Percentiles rank a stretch among this genome's conserved stretches.
These are phyloP conservation scores for Telmatochromis bifrenatus DNA, from an alignment of 2,113 vertebrate species.

Conservation along the genomic window DNA sequence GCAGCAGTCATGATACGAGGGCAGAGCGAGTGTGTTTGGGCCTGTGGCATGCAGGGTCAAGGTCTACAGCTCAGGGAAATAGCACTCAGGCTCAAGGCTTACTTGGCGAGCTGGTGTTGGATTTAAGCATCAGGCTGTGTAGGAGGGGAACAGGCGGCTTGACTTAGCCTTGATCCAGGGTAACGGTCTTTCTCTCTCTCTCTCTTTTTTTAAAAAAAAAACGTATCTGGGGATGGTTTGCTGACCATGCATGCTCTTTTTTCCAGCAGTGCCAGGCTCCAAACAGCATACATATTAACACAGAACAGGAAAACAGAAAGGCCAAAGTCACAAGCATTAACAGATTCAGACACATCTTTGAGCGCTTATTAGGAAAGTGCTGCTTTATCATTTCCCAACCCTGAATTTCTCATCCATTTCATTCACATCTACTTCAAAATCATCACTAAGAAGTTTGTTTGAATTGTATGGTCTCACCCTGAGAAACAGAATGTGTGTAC, in stretches of 20 bases:
- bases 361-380: slow-evolving; percentile 14
- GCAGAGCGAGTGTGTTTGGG: slow-evolving; percentile 35
- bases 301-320: slow-evolving; percentile 13
- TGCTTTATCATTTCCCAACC: slow-evolving; percentile 9
- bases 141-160: slow-evolving; percentile 13
- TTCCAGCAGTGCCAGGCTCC: background rate
- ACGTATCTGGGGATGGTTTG: slow-evolving; percentile 14
- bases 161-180: slow-evolving; percentile 48
- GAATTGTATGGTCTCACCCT: background rate
- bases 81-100: slow-evolving; percentile 41
- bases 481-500: background rate
- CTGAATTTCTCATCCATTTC: background rate
- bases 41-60: slow-evolving; percentile 48
- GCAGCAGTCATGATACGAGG: slow-evolving; percentile 35
- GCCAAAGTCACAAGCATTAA: slow-evolving; percentile 31
- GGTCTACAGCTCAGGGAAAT: slow-evolving; percentile 50
- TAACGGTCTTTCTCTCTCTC: background rate
- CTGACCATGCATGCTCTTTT: slow-evolving; percentile 25
- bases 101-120: slow-evolving; percentile 45
- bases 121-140: slow-evolving; percentile 47
- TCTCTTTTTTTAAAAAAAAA: background rate
- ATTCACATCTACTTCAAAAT: background rate
- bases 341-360: slow-evolving; percentile 18
- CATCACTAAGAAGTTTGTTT: background rate
- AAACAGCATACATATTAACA: background rate